Evolutionary conservation across 2,888 invertebrate genomes (phyloP), one percentile per base, ranked within the genome.

Genomic region (Rotaria magnacalcarata): DNA sequence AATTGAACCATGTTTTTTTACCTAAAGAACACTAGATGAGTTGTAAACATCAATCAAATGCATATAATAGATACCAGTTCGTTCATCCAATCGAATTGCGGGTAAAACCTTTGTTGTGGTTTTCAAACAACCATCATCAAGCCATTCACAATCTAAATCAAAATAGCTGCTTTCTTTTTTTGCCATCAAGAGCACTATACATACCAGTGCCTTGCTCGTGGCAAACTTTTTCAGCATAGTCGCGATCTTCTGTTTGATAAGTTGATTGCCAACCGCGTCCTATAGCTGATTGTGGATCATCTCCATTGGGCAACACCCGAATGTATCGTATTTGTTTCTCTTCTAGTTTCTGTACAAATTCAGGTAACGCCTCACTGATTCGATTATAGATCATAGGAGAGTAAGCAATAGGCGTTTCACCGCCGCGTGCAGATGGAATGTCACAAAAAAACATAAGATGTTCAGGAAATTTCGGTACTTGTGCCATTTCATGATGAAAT

Each of bases 401-500:
- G 50, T 88, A 85, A 7, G 88, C 88, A 11, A 89, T 86, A 4
- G 89, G 89, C 2, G 89, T 89, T 85, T 89, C 88, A n/a, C 89
- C 89, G 11, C 89, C 89, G 34, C 86, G 84, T 52, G 85, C 41
- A 27, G 89, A 88, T 75, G 87, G 87, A 24, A 87, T 85, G 47
- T 89, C 89, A 86, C 89, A 89, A 86, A 88, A 89, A 87, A 89
- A 89, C 87, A 88, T 89, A 10, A 89, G 85, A 16, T 87, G 87
- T 8, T 86, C 87, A 2, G 89, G 89, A 85, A 88, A 89, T 14
- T 88, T 88, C 0, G 88, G 89, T 1, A 89, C 89, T 86, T 89
- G 89, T 4, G 89, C 89, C 89, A 89, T 89, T 85, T 89, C 89
- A 86, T 89, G 89, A 84, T 89, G 89, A 85, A 89, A 89, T 0